phyloP scores from a whole-genome alignment of 2,113 vertebrate genomes.

The Coregonus clupeaformis region DNA sequence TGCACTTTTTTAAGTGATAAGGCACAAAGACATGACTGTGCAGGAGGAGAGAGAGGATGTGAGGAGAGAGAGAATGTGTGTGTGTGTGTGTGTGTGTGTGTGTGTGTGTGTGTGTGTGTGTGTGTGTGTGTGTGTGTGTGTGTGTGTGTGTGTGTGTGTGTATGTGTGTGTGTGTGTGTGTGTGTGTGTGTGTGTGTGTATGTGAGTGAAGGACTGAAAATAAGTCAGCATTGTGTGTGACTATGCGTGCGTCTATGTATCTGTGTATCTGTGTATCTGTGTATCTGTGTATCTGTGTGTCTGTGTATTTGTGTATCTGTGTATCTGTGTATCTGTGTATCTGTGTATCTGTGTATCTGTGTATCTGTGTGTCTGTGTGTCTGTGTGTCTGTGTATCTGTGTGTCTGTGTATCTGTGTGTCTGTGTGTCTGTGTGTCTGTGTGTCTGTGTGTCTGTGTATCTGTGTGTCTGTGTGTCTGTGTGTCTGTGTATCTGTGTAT shows the following conservation, averaged over 20 bases:
- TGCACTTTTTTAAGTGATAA: too few relatives aligned
- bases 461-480: too few relatives aligned
- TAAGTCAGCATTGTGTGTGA: background rate
- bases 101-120: too few relatives aligned
- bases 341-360: constrained; percentile 15
- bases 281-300: constrained; percentile 16
- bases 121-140: too few relatives aligned
- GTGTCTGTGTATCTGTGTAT: too few relatives aligned
- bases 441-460: too few relatives aligned
- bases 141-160: too few relatives aligned
- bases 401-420: constrained; percentile 16
- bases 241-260: constrained; percentile 17
- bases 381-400: constrained; percentile 19
- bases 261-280: constrained; percentile 15
- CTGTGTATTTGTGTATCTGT: too few relatives aligned
- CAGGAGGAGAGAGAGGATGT: too few relatives aligned
- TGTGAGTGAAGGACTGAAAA: constrained; percentile 10
- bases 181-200: constrained; percentile 17
- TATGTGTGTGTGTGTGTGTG: constrained; percentile 6
- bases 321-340: constrained; percentile 19
- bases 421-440: too few relatives aligned
- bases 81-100: constrained; percentile 22
- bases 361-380: constrained; percentile 16
- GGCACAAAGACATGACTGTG: too few relatives aligned
- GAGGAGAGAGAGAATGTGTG: constrained; percentile 4